These are phyloP conservation scores for Tamandua tetradactyla DNA, from an alignment of 2,797 vertebrate genomes.

Conservation along the genomic window DNA sequence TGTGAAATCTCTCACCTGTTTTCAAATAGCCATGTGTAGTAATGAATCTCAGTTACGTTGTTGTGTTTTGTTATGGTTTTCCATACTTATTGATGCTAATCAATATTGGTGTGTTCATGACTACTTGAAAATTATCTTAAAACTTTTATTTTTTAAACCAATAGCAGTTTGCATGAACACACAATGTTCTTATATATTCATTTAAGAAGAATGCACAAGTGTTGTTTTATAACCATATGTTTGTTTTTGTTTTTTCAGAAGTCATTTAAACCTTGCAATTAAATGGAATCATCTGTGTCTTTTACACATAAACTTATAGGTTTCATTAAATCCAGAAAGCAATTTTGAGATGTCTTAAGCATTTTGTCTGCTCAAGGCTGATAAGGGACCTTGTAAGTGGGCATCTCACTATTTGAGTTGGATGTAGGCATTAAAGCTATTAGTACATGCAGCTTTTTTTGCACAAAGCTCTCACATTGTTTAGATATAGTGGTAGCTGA, in stretches of 20 bases:
- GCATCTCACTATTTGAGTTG: neutral
- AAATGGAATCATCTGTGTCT: constrained; percentile 12
- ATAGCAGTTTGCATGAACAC: neutral
- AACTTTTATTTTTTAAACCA: constrained; percentile 44
- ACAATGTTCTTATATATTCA: neutral
- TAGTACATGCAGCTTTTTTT: neutral
- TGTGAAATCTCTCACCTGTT: constrained; percentile 50
- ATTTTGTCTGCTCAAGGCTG: constrained; percentile 40
- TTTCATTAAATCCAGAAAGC: neutral
- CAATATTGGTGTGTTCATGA: constrained; percentile 20
- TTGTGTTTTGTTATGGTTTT: constrained; percentile 51
- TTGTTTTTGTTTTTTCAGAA: neutral
- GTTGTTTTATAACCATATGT: constrained; percentile 18
- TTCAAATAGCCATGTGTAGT: constrained; percentile 44
- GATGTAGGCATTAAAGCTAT: neutral
- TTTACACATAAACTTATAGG: neutral
- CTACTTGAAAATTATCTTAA: constrained; percentile 25
- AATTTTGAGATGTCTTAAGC: neutral
- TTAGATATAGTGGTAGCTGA: neutral
- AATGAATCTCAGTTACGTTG: constrained; percentile 34
- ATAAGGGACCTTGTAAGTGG: neutral
- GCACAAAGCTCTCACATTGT: neutral
- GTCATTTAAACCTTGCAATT: neutral
- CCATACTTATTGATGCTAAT: constrained; percentile 25
- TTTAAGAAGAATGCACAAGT: constrained; percentile 11